These are phyloP conservation scores for Catharus fuscescens DNA, from an alignment of 2,113 vertebrate species.

Conservation along the genomic window DNA sequence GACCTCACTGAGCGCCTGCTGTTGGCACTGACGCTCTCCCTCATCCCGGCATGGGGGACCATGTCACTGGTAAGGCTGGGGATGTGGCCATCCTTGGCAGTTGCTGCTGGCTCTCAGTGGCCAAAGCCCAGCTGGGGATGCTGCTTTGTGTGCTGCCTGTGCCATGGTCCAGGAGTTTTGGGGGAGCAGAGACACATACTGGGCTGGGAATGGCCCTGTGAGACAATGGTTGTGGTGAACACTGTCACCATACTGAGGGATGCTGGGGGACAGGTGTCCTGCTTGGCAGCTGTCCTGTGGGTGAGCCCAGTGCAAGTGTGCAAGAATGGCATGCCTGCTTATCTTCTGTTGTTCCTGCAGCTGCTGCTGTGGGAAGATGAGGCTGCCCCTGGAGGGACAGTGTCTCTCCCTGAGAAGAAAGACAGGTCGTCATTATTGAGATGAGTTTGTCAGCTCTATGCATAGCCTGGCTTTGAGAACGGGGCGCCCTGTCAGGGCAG, in stretches of 20 bases:
- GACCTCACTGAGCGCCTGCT: not conserved
- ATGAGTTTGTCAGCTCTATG: not conserved
- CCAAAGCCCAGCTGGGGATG: not conserved
- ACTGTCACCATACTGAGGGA: not conserved
- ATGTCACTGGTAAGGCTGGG: not conserved
- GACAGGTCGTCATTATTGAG: not conserved
- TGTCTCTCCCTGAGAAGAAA: not conserved
- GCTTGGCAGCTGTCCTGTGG: not conserved
- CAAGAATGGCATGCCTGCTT: rapidly evolving
- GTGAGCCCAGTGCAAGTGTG: not conserved
- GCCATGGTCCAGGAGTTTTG: rapidly evolving
- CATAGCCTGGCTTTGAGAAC: not conserved
- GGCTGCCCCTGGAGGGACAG: not conserved
- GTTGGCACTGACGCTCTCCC: not conserved
- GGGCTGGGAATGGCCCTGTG: not conserved
- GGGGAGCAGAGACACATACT: rapidly evolving
- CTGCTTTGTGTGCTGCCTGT: not conserved
- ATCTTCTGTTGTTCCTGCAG: not conserved
- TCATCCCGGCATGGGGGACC: rapidly evolving
- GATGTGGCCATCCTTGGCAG: not conserved
- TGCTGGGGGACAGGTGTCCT: no score
- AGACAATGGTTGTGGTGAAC: rapidly evolving
- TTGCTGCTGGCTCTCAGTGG: not conserved
- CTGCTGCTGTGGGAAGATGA: not conserved
- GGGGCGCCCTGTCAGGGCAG: not conserved